A percentile compares a stretch with the other conserved stretches of the same genome.
Evolutionary conservation across 2,797 vertebrate species (phyloP).

Genomic region (Silurus lanzhouensis): DNA sequence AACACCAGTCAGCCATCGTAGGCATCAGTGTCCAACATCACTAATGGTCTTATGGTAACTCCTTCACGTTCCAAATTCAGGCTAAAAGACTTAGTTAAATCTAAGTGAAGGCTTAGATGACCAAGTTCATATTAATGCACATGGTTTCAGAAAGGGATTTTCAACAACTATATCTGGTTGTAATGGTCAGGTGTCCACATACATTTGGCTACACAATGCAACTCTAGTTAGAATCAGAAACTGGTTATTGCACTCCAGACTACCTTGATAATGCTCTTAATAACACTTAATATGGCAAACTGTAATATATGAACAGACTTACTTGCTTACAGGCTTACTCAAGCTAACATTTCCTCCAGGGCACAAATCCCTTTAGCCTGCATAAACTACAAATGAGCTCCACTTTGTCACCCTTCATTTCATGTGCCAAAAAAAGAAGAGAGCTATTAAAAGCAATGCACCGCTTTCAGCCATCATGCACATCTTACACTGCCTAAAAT

Average conservation of each 20-base stretch:
- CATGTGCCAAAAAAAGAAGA: constrained; percentile 30
- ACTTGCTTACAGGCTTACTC: constrained; percentile 18
- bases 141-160: not conserved
- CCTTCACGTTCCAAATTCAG: not conserved
- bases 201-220: not conserved
- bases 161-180: not conserved
- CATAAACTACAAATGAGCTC: constrained; percentile 36
- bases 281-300: constrained; percentile 38
- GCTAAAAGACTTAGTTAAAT: not conserved
- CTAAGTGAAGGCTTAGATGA: not conserved
- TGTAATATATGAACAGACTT: constrained; percentile 26
- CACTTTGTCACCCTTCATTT: constrained; percentile 47
- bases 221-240: not conserved
- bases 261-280: constrained; percentile 4
- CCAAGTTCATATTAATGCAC: too few relatives aligned
- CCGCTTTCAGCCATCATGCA: constrained; percentile 22
- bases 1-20: not conserved
- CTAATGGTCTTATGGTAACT: not conserved
- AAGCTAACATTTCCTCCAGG: constrained; percentile 34
- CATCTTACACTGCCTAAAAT: constrained; percentile 15
- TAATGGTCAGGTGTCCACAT: not conserved
- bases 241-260: not conserved
- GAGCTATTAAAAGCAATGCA: constrained; percentile 35
- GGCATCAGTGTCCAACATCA: not conserved
- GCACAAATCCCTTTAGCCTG: constrained; percentile 43